Conservation (phyloP, 2,113 vertebrate genomes). For the Ciconia maguari region DNA sequence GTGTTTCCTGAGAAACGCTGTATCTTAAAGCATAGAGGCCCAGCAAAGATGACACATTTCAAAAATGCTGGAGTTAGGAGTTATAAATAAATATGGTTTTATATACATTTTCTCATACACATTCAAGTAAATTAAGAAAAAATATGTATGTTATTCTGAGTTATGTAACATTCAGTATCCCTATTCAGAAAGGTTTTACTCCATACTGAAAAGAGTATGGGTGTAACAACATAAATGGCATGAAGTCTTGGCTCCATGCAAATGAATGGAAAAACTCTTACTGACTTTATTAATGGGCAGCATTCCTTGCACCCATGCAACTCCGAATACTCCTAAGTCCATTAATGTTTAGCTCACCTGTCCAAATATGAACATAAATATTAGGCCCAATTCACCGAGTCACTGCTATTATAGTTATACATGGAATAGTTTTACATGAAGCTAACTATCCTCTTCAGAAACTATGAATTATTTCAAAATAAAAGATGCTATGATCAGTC, state of each 20-base stretch:
- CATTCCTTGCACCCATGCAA: not conserved
- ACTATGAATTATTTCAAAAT: not conserved
- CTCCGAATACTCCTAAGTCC: not conserved
- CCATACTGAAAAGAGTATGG: not conserved
- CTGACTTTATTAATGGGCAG: not conserved
- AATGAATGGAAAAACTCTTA: not conserved
- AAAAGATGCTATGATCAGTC: not conserved
- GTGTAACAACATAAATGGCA: not conserved
- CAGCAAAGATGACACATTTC: not conserved
- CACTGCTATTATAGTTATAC: not conserved
- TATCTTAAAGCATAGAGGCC: not conserved
- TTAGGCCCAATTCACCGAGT: not conserved
- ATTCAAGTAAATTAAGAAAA: not conserved
- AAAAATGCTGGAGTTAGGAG: not conserved
- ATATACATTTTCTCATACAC: not conserved
- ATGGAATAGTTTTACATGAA: not conserved
- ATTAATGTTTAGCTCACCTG: not conserved
- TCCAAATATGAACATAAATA: not conserved
- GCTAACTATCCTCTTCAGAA: not conserved
- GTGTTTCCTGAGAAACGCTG: not conserved
- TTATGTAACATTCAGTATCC: not conserved
- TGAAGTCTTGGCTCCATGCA: not conserved
- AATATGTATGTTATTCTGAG: not conserved
- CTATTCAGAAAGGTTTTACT: not conserved
- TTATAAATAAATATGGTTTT: not conserved